These are phyloP conservation scores for Oreochromis tanganicae DNA, from an alignment of 2,113 vertebrate species.

Conservation along the genomic window DNA sequence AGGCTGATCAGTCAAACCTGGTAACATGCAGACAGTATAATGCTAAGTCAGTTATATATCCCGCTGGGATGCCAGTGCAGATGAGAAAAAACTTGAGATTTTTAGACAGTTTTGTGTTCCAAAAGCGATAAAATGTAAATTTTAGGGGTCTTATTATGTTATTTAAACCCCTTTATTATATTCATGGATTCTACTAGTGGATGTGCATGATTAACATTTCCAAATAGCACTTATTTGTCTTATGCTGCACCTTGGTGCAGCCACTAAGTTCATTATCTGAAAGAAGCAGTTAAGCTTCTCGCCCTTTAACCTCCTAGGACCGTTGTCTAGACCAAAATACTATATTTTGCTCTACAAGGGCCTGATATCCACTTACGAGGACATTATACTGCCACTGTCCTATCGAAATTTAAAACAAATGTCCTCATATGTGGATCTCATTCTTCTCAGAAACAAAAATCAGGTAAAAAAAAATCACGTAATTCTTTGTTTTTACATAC, in stretches of 20 bases:
- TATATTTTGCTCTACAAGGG: too few species aligned
- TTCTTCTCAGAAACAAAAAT: too few species aligned
- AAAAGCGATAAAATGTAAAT: background rate
- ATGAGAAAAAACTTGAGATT: fast-evolving
- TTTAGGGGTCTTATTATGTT: background rate
- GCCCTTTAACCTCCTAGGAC: background rate
- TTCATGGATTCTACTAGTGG: background rate
- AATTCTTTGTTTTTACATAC: too few species aligned
- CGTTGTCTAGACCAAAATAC: too few species aligned
- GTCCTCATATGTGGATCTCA: too few species aligned
- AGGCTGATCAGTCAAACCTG: background rate
- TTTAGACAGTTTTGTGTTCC: background rate
- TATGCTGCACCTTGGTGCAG: background rate
- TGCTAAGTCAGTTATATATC: too few species aligned
- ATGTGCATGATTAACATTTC: background rate
- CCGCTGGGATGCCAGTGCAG: background rate
- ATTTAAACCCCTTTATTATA: background rate
- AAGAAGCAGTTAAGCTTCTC: background rate
- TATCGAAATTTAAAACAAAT: too few species aligned
- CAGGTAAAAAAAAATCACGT: too few species aligned
- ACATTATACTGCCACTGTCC: too few species aligned
- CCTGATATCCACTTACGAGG: too few species aligned
- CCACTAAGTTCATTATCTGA: background rate
- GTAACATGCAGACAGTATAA: background rate
- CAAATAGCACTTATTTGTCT: background rate